phyloP scores from a whole-genome alignment of 2,888 invertebrate genomes.

The Seira ritae region DNA sequence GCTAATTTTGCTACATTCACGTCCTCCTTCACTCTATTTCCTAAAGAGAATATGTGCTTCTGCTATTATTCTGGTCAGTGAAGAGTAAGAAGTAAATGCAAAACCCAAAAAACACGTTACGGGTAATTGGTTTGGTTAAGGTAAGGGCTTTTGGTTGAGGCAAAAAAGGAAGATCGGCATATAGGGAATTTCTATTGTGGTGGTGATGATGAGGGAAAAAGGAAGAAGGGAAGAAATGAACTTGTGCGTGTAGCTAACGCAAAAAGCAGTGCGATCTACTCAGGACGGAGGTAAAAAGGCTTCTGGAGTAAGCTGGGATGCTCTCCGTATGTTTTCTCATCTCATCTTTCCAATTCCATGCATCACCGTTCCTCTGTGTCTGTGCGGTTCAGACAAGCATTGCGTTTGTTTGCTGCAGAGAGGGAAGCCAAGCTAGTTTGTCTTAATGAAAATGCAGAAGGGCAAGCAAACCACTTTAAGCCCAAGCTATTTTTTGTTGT shows the following conservation, averaged over 20 bases:
- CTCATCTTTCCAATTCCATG: too few species aligned
- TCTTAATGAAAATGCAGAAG: too few species aligned
- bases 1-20: slow-evolving; percentile 28
- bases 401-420: too few species aligned
- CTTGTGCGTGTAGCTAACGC: slow-evolving; percentile 29
- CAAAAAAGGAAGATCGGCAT: slow-evolving; percentile 9
- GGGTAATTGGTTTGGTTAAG: too few species aligned
- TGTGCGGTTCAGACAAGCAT: too few species aligned
- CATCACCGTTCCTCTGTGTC: too few species aligned
- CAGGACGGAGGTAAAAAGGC: slow-evolving; percentile 56
- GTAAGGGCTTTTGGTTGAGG: too few species aligned
- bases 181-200: slow-evolving; percentile 43
- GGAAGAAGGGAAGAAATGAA: slow-evolving; percentile 4
- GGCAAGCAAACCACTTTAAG: too few species aligned
- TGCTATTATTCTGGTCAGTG: background rate
- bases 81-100: background rate
- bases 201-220: slow-evolving; percentile 27
- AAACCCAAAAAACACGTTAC: slow-evolving; percentile 30
- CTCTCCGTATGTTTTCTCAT: slow-evolving; percentile 23
- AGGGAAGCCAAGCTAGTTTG: too few species aligned
- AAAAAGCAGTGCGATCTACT: slow-evolving; percentile 41
- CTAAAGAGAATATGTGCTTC: background rate
- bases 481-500: too few species aligned
- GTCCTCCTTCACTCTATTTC: background rate
- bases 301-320: slow-evolving; percentile 44